Conservation (phyloP, 2,113 vertebrate species). For the Cricetomys ansorgei region DNA sequence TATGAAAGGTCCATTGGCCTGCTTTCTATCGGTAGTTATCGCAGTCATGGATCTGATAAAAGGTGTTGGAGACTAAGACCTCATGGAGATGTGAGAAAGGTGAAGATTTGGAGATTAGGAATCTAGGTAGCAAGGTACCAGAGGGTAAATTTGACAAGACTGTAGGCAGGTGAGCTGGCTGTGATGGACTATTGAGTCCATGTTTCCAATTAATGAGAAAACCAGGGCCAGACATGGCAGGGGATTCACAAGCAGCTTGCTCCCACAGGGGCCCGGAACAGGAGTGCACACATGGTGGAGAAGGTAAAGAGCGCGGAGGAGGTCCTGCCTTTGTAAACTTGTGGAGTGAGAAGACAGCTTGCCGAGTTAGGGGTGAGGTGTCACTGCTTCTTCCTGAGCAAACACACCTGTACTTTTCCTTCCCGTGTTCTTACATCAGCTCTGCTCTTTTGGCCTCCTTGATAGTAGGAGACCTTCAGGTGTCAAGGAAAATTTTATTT, state of each 20-base stretch:
- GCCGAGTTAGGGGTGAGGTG: not conserved
- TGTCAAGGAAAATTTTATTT: not conserved
- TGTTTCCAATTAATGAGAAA: rapidly evolving
- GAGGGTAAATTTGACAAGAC: not conserved
- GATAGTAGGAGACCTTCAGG: not conserved
- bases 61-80: not conserved
- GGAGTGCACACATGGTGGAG: constrained; percentile 74
- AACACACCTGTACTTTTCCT: constrained; percentile 54
- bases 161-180: not conserved
- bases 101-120: not conserved
- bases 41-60: rapidly evolving
- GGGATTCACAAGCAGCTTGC: constrained; percentile 78
- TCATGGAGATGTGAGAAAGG: not conserved
- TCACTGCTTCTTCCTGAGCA: not conserved
- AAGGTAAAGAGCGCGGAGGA: not conserved
- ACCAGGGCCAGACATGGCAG: rapidly evolving
- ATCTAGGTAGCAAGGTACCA: not conserved
- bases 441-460: not conserved
- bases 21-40: too few species aligned
- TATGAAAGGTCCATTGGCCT: rapidly evolving
- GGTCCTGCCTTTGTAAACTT: not conserved
- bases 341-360: rapidly evolving
- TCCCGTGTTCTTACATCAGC: constrained; percentile 18
- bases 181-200: not conserved
- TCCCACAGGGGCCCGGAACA: not conserved